These are phyloP conservation scores for Chymomyza procnemis DNA, from an alignment of 2,888 invertebrate species.

Conservation along the genomic window DNA sequence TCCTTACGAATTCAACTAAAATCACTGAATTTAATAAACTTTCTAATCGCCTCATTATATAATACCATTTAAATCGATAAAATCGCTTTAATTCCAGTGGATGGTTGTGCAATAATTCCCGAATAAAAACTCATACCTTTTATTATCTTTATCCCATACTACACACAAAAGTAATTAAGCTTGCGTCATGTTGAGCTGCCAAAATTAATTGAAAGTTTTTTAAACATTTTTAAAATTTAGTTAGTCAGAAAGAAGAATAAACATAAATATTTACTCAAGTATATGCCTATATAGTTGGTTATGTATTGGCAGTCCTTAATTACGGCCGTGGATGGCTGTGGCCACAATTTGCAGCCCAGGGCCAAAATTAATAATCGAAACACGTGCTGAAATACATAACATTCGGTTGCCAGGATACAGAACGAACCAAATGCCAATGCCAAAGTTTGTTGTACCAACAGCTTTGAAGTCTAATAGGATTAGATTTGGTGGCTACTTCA, in stretches of 20 bases:
- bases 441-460: slow-evolving; percentile 44
- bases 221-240: neutral
- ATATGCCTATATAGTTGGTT: neutral
- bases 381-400: slow-evolving; percentile 56
- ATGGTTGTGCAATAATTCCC: too few species aligned
- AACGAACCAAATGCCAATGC: neutral
- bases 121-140: too few species aligned
- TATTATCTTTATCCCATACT: too few species aligned
- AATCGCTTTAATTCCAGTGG: too few species aligned
- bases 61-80: too few species aligned
- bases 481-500: slow-evolving; percentile 41
- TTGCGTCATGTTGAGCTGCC: neutral
- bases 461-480: slow-evolving; percentile 74
- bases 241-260: neutral
- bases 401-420: slow-evolving; percentile 9
- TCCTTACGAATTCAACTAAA: too few species aligned
- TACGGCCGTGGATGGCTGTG: neutral
- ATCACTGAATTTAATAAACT: too few species aligned
- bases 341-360: slow-evolving; percentile 1
- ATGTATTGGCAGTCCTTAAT: neutral
- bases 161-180: neutral
- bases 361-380: slow-evolving; percentile 65
- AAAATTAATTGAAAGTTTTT: neutral
- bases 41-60: too few species aligned
- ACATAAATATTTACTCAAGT: neutral